Percentiles rank a stretch among this genome's conserved stretches.
phyloP scores from a whole-genome alignment of 2,113 vertebrate genomes.

The Megaceryle torquata region DNA sequence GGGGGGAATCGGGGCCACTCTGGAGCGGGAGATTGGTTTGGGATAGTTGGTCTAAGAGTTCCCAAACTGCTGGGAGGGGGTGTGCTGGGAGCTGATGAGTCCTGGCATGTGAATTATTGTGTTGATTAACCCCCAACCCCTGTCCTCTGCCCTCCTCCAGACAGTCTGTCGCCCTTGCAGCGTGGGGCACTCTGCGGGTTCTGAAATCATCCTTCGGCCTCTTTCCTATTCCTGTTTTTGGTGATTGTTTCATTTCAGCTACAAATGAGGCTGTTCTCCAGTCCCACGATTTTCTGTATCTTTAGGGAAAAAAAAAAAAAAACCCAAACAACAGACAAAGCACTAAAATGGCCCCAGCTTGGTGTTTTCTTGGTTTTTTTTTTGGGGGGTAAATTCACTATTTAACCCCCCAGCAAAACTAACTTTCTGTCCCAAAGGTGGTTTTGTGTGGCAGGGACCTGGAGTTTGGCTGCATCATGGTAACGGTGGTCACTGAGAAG shows the following conservation, averaged over 20 bases:
- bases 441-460: accelerated
- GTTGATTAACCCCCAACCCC: not conserved
- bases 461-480: constrained; percentile 70
- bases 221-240: not conserved
- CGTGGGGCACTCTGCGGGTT: not conserved
- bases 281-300: not conserved
- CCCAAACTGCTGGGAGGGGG: not conserved
- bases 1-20: not conserved
- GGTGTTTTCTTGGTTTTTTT: no score
- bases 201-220: not conserved
- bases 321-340: not conserved
- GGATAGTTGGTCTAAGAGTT: not conserved
- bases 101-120: not conserved
- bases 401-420: not conserved
- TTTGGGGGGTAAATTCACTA: accelerated
- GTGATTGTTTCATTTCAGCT: not conserved
- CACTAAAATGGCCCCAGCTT: no score
- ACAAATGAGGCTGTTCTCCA: not conserved
- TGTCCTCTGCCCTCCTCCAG: not conserved
- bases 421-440: not conserved
- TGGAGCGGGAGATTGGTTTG: not conserved
- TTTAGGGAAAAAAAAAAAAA: not conserved
- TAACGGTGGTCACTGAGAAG: constrained; percentile 82
- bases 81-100: not conserved
- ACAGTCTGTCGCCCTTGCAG: not conserved